These are phyloP conservation scores for Oscheius myriophilus DNA, from an alignment of 2,888 invertebrate genomes.

Conservation along the genomic window DNA sequence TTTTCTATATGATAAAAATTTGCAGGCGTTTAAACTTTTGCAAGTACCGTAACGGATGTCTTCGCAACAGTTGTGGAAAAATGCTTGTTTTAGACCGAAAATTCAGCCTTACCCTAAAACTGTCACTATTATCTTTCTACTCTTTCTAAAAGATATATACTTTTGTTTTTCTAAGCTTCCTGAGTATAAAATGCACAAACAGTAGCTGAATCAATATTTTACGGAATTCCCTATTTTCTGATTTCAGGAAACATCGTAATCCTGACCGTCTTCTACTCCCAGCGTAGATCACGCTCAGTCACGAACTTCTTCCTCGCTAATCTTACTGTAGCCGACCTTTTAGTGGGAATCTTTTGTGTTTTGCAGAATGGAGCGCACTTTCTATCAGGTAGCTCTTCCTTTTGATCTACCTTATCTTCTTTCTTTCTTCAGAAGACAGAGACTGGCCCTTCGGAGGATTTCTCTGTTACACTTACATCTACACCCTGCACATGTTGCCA, in stretches of 20 bases:
- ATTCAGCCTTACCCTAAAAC: too few relatives aligned
- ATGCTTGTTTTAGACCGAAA: too few relatives aligned
- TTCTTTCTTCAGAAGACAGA: constrained; percentile 36
- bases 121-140: too few relatives aligned
- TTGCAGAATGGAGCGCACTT: constrained; percentile 82
- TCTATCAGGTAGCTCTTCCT: constrained; percentile 48
- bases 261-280: constrained; percentile 84
- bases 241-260: constrained; percentile 86
- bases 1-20: too few relatives aligned
- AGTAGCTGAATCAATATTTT: too few relatives aligned
- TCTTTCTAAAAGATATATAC: too few relatives aligned
- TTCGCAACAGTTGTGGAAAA: too few relatives aligned
- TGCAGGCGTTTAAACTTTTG: too few relatives aligned
- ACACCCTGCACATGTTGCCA: constrained; percentile 83
- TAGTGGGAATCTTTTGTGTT: constrained; percentile 89
- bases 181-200: too few relatives aligned
- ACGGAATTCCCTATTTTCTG: too few relatives aligned
- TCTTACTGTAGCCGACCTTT: constrained; percentile 85
- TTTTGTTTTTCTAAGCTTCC: too few relatives aligned
- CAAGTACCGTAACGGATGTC: too few relatives aligned
- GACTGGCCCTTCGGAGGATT: constrained; percentile 76
- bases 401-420: not conserved
- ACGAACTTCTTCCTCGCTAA: constrained; percentile 92
- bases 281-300: constrained; percentile 84
- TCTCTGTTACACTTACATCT: constrained; percentile 90